Evolutionary conservation across 92 coral and sea anemone species (phyloP), one percentile per base, ranked within the genome.

Genomic region (Porites evermanni): DNA sequence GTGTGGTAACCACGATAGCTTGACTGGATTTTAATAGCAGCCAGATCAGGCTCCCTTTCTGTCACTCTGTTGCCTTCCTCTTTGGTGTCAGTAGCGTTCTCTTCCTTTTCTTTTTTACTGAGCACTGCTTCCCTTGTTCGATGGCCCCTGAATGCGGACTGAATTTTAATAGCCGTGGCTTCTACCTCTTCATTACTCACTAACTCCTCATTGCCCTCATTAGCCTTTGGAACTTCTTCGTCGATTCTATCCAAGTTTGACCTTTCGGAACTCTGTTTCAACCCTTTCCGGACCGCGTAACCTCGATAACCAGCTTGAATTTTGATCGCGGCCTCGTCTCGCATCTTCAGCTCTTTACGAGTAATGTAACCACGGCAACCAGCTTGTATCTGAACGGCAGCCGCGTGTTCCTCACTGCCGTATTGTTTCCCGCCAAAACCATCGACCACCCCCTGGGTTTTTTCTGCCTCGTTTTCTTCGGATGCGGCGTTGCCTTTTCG

Each of bases 371-470:
- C 98, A 82, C 94, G 96, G 90, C 89, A 95, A 82, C 93, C 87
- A 66, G 98, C 98, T 75, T 96, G 99, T 77, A 97, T 93, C 73
- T 89, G 74, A 16, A 86, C 80, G 11, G 99, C 99, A 13, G 99
- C 99, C 52, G 18, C 70, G 76, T 95, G 82, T 53, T 82, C 92
- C 53, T 70, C 88, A 69, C 81, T 82, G 67, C 76, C 89, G 52
- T 59, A 80, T 14, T 20, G 59, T 68, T 59, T 75, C 75, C 61
- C 68, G 84, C 70, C 89, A 70, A 80, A 71, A 80, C 65, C 70
- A 1, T 61, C 87, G 3, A 67, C 79, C 17, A 9, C 6, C 0
- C n/a, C 17, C 61, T 16, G 76, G 16, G 64, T 8, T 52, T 64
- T 54, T 19, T 44, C 67, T n/a, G 14, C 50, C 8, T 56, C 38